Evolutionary conservation across 2,888 invertebrate species (phyloP), one percentile per base, ranked within the genome.

Genomic region (Quadriops clusia): DNA sequence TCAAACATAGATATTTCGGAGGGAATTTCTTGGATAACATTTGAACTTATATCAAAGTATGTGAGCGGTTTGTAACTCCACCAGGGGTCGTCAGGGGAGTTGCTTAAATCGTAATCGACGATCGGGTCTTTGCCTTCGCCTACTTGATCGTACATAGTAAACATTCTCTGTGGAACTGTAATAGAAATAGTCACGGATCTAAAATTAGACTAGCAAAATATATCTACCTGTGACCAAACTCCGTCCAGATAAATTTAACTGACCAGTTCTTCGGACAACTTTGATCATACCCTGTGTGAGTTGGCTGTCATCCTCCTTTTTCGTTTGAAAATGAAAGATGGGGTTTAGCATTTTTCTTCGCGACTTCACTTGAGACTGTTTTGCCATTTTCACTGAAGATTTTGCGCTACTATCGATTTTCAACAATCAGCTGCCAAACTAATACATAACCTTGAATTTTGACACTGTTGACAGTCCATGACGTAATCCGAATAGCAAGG

Each of bases 1-100:
- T 71, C 66, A 36, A 85, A 64, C 43, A 72, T 66, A 49, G 70
- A 68, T 43, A 85, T 68, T 51, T 75, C 68, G 17, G 68, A 59
- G 32, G 80, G 73, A 48, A 86, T 63, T 39, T 58, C 59, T 35
- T 67, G 67, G 38, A 85, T 62, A 36, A 69, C 67, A 59, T 86
- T 85, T 8, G 75, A 78, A 52, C 82, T 81, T 31, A 84, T 64
- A 58, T 89, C 85, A 40, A 91, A 66, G 46, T 73, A 75, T 37
- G 72, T 77, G 12, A 91, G 61, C 2, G 82, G 77, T 45, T 78
- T 75, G 48, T 78, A 74, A 54, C 81, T 84, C 87, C 87, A 87
- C 90, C 90, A 91, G 40, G 72, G 70, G 26, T 69, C 67, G 20
- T 69, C 67, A 28, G 70, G 67, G 4, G 61, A 55, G 41, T 62